Evolutionary conservation across 2,888 invertebrate species (phyloP).

Genomic region (Argynnis bischoffii): DNA sequence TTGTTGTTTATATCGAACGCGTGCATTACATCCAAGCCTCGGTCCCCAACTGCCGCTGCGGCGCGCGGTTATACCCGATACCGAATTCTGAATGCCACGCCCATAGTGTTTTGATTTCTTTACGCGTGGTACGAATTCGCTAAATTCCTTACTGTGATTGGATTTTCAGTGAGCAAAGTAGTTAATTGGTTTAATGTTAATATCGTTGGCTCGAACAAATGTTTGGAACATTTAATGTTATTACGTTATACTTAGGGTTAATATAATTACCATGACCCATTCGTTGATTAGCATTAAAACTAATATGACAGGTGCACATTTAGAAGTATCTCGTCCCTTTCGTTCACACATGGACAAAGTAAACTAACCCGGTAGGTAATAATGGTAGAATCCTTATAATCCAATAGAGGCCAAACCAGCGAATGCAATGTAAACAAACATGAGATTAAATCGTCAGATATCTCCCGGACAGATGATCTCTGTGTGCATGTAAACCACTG

Average conservation of each 20-base stretch:
- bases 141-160: slow-evolving; percentile 33
- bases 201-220: slow-evolving; percentile 10
- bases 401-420: slow-evolving; percentile 21
- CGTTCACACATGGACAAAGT: slow-evolving; percentile 19
- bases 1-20: slow-evolving; percentile 45
- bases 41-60: slow-evolving; percentile 48
- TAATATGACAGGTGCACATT: neutral
- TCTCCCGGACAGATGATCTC: neutral
- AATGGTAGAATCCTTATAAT: slow-evolving; percentile 28
- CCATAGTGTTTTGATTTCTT: slow-evolving; percentile 61
- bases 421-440: slow-evolving; percentile 27
- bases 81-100: slow-evolving; percentile 56
- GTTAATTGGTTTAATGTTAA: slow-evolving; percentile 32
- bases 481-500: slow-evolving; percentile 4
- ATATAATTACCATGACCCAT: neutral
- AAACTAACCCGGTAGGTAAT: slow-evolving; percentile 32
- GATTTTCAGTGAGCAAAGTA: slow-evolving; percentile 29
- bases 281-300: neutral
- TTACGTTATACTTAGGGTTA: too few relatives aligned
- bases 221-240: neutral
- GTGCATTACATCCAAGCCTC: slow-evolving; percentile 48
- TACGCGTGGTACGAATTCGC: slow-evolving; percentile 30
- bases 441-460: slow-evolving; percentile 26
- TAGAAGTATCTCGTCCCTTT: neutral
- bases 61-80: slow-evolving; percentile 34